A percentile compares a stretch with the other conserved stretches of the same genome.
Conservation (phyloP, 2,113 vertebrate genomes). For the Miniopterus natalensis region DNA sequence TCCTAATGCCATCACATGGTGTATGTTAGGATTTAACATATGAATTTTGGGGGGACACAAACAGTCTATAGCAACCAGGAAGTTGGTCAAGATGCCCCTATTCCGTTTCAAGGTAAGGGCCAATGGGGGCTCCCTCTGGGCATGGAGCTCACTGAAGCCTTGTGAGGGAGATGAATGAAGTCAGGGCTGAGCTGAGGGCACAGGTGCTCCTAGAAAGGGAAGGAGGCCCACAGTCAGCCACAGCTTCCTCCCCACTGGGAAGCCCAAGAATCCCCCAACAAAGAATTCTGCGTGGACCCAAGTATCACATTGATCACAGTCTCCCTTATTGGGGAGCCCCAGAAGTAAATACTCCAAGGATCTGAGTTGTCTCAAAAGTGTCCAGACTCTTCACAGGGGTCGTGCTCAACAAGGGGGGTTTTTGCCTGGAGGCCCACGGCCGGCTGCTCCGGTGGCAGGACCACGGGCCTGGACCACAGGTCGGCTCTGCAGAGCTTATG, state of each 20-base stretch:
- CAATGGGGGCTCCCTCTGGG: accelerated
- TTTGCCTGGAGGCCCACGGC: not conserved
- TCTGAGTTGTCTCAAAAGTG: not conserved
- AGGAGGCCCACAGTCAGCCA: accelerated
- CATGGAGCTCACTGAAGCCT: accelerated
- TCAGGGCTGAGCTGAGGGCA: not conserved
- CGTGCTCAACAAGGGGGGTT: not conserved
- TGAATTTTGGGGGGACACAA: not conserved
- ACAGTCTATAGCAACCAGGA: not conserved
- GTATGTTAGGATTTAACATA: not conserved
- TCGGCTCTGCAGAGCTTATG: accelerated
- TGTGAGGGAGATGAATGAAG: not conserved
- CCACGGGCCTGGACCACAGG: accelerated
- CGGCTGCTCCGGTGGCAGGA: accelerated
- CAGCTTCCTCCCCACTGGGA: not conserved
- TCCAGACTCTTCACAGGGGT: not conserved
- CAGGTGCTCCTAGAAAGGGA: not conserved
- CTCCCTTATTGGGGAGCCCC: not conserved
- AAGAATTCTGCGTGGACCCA: not conserved
- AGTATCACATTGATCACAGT: not conserved
- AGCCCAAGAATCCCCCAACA: not conserved
- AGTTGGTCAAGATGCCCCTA: not conserved
- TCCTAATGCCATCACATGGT: not conserved
- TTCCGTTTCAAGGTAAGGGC: not conserved
- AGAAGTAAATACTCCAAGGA: not conserved